Base-by-base conservation (phyloP, 2,888 invertebrate genomes). In the Globia sparganii region DNA sequence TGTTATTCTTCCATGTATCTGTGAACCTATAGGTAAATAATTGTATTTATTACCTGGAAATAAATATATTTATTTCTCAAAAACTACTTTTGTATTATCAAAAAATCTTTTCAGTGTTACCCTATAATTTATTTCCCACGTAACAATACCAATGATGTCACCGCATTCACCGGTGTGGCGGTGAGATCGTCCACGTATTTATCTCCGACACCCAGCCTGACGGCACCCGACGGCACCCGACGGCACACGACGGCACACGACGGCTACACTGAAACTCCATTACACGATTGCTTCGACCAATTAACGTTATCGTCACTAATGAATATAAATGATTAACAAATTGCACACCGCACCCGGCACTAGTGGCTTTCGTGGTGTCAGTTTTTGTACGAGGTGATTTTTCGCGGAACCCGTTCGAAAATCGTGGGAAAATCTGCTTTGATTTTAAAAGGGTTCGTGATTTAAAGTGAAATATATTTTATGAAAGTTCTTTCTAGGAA, bases 201-300 rank as follows among this genome's bases (percentile, higher is more conserved):
- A 81, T 86, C 74, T 76, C 72, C 62, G 40, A 77, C 81, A 65
- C 72, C 81, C 46, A 66, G 61, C 58, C 62, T 68, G 46, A 53
- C 25, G 1, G 34, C 15, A 59, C 34, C n/a, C 80, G 37, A 53
- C 56, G 21, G 25, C 75, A 28, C 65, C 21, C 80, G 46, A 43
- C 58, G n/a, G 18, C 75, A 28, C 66, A 11, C 80, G 37, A 61
- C 43, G 73, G 65, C 61, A 67, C 43, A 6, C 77, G 72, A 80
- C 40, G 40, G 34, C 73, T 72, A 91, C 91, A 91, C 71, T 72
- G 87, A 83, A 90, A 88, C 85, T 89, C 91, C 91, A 92, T 91
- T 92, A 91, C 86, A 79, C 85, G 88, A 91, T 91, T 92, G 88
- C 88, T 89, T 87, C 75, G 77, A 74, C 80, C 87, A 86, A 88